Conservation (phyloP, 1,140 invertebrate genomes). For the Agrypnia vestita region DNA sequence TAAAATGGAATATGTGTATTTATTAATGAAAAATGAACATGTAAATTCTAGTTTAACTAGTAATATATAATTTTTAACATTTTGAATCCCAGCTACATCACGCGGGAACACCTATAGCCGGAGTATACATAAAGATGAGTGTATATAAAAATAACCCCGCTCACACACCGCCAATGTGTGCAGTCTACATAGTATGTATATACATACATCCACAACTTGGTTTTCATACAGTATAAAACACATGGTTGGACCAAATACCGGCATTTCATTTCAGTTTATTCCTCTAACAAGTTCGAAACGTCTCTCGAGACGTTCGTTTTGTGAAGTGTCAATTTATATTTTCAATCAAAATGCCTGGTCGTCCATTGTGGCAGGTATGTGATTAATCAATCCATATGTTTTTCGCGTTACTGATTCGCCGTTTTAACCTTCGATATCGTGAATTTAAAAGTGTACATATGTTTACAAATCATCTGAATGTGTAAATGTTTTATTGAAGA, state of each 20-base stretch:
- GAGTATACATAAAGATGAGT: constrained; percentile 52
- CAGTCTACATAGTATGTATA: constrained; percentile 13
- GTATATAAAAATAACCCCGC: constrained; percentile 60
- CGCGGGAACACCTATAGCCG: constrained; percentile 47
- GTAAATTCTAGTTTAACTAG: too few species aligned
- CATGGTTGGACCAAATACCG: constrained; percentile 69
- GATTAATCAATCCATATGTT: constrained; percentile 3
- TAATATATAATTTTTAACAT: too few species aligned
- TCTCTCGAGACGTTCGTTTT: constrained; percentile 37
- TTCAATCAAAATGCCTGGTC: constrained; percentile 70
- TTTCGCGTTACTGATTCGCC: background rate
- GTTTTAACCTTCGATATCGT: constrained; percentile 22
- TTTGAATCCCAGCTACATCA: constrained; percentile 43
- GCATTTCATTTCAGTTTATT: constrained; percentile 68
- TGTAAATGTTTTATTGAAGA: too few species aligned
- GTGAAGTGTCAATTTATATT: constrained; percentile 55
- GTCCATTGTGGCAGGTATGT: constrained; percentile 73
- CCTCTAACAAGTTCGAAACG: constrained; percentile 54
- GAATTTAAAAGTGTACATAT: constrained; percentile 11
- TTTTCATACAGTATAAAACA: constrained; percentile 68
- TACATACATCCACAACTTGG: constrained; percentile 33
- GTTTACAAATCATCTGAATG: too few species aligned
- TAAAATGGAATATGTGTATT: too few species aligned
- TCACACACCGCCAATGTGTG: constrained; percentile 46
- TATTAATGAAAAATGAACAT: too few species aligned